A percentile compares a stretch with the other conserved stretches of the same genome.
These are phyloP conservation scores for Cacoxenus indagator DNA, from an alignment of 2,888 invertebrate species.

Conservation along the genomic window DNA sequence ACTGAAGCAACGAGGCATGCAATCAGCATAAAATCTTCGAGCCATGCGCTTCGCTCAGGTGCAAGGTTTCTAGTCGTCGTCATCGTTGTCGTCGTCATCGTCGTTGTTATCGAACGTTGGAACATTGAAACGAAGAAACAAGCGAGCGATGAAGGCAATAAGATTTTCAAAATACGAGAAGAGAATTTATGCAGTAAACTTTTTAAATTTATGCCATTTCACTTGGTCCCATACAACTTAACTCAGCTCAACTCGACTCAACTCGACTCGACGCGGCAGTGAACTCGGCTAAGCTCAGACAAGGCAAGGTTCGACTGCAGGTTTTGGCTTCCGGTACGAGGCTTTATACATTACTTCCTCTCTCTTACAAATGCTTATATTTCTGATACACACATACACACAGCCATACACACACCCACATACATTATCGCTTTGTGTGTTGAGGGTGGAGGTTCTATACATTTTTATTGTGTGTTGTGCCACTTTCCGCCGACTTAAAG, in stretches of 20 bases:
- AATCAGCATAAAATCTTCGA: conserved; percentile 3
- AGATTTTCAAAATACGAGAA: conserved; percentile 66
- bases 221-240: conserved; percentile 23
- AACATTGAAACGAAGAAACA: background rate
- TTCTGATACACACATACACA: background rate
- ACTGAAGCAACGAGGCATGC: background rate
- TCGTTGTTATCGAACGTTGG: background rate
- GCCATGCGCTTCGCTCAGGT: conserved; percentile 3
- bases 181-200: conserved; percentile 65
- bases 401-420: conserved; percentile 1
- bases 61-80: too few relatives aligned
- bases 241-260: background rate
- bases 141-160: conserved; percentile 59
- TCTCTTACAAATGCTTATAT: too few relatives aligned
- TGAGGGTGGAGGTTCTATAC: background rate
- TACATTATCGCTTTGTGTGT: background rate
- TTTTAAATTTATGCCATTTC: conserved; percentile 58
- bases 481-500: conserved; percentile 49
- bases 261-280: background rate
- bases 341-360: background rate
- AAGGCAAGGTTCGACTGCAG: background rate
- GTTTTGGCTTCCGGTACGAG: background rate
- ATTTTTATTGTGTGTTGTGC: conserved; percentile 6
- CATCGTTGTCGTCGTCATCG: too few relatives aligned
- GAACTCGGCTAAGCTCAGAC: background rate